Evolutionary conservation across 2,888 invertebrate genomes (phyloP).

Genomic region (Lycia hirtaria): DNA sequence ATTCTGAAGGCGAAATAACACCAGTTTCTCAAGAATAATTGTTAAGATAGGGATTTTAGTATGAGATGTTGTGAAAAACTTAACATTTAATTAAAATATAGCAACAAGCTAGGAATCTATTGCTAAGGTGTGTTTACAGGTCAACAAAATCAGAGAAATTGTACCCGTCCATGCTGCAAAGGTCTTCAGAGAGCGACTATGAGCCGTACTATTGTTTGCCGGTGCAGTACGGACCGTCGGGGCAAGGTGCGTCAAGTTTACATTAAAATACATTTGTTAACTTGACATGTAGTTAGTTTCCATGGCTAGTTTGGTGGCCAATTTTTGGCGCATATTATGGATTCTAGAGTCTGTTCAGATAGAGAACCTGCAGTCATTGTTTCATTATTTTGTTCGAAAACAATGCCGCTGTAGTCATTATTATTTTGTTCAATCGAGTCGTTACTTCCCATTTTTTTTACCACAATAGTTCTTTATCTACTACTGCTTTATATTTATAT

Average conservation of each 20-base stretch:
- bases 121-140: constrained; percentile 77
- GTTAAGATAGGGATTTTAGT: neutral
- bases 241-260: constrained; percentile 85
- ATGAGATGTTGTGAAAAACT: neutral
- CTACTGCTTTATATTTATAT: too few relatives aligned
- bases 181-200: constrained; percentile 92
- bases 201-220: constrained; percentile 95
- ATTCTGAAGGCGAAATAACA: neutral
- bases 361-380: too few relatives aligned
- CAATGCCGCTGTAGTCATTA: too few relatives aligned
- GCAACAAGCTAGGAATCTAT: neutral
- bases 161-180: constrained; percentile 95
- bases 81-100: neutral
- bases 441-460: too few relatives aligned
- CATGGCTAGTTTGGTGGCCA: too few relatives aligned
- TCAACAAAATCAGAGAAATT: constrained; percentile 98
- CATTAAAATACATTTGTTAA: neutral
- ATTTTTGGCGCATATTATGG: too few relatives aligned
- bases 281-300: too few relatives aligned
- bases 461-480: too few relatives aligned
- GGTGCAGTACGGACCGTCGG: constrained; percentile 84
- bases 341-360: too few relatives aligned
- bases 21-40: neutral
- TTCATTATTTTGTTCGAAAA: too few relatives aligned
- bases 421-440: too few relatives aligned